Evolutionary conservation across 2,888 invertebrate genomes (phyloP).

Genomic region (Cryptophagus acutangulus): DNA sequence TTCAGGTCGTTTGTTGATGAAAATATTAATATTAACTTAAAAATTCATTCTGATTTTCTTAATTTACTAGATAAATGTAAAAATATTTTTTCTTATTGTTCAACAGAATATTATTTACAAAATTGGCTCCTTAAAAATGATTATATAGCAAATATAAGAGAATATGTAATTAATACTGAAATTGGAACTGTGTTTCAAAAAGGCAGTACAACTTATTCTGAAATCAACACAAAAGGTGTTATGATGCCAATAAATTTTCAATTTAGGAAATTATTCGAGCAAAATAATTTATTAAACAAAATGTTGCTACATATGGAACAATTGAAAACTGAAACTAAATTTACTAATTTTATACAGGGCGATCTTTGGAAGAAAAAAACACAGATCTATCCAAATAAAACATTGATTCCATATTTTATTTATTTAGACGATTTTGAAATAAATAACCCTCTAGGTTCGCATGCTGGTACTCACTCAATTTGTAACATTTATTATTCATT

Average conservation of each 20-base stretch:
- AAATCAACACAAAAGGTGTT: constrained; percentile 1
- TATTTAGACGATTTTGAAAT: no score
- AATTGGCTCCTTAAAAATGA: background rate
- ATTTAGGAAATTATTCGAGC: constrained; percentile 1
- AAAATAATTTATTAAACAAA: constrained; percentile 3
- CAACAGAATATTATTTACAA: background rate
- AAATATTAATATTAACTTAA: constrained; percentile 1
- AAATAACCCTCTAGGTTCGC: constrained; percentile 5
- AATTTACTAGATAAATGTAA: constrained; percentile 1
- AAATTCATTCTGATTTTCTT: background rate
- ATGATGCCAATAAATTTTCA: background rate
- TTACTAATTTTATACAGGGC: constrained; percentile 10
- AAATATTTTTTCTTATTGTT: constrained; percentile 1
- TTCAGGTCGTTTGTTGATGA: constrained; percentile 1
- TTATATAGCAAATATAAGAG: constrained; percentile 5
- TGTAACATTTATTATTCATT: no score
- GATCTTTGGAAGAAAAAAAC: constrained; percentile 10
- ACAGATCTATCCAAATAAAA: background rate
- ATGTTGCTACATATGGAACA: background rate
- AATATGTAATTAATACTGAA: constrained; percentile 8
- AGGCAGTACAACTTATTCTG: background rate
- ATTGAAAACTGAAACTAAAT: constrained; percentile 4
- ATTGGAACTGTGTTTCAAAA: constrained; percentile 1
- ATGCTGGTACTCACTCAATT: constrained; percentile 5
- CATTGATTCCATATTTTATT: constrained; percentile 4